Evolutionary conservation across 2,113 vertebrate species (phyloP).

Genomic region (Oxyruncus cristatus): DNA sequence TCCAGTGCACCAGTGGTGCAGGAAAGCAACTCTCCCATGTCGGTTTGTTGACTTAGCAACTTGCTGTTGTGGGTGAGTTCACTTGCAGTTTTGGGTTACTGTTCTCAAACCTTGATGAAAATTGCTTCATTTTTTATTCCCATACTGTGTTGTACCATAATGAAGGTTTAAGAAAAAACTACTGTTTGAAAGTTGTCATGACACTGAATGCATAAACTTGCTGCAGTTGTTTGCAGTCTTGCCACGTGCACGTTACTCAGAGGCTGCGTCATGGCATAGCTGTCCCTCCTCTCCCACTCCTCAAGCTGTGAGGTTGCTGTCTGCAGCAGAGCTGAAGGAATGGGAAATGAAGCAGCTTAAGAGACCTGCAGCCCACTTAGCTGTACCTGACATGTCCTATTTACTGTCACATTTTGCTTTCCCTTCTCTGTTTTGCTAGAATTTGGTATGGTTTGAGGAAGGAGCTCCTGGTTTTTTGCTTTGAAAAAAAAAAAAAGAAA

Average conservation of each 20-base stretch:
- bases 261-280: not conserved
- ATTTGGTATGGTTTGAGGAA: not conserved
- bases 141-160: not conserved
- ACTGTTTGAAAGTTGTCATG: not conserved
- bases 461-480: not conserved
- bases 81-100: not conserved
- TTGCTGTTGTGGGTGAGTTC: not conserved
- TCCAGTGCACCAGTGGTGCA: not conserved
- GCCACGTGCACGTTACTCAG: not conserved
- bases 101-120: not conserved
- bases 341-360: not conserved
- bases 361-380: not conserved
- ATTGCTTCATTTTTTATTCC: not conserved
- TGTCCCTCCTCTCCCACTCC: not conserved
- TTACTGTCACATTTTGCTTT: not conserved
- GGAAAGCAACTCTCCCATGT: not conserved
- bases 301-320: not conserved
- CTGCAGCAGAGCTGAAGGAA: not conserved
- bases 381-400: not conserved
- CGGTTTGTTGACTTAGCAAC: not conserved
- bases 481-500: not conserved
- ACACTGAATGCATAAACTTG: not conserved
- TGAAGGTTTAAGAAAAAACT: not conserved
- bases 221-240: not conserved
- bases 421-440: not conserved